These are phyloP conservation scores for Muscicapa adusta DNA, from an alignment of 2,113 vertebrate species.

Conservation along the genomic window DNA sequence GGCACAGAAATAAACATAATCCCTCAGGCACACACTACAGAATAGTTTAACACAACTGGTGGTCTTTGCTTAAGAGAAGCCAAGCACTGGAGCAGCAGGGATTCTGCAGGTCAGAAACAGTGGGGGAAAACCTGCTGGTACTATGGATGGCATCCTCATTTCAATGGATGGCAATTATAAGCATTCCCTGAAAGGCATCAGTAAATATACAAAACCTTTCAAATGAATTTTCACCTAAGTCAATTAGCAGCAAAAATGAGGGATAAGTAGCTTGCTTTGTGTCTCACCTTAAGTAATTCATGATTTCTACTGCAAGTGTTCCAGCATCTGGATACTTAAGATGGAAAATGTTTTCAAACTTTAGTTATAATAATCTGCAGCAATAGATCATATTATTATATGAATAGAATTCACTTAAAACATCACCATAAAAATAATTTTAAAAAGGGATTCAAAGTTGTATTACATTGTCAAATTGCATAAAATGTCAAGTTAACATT, in stretches of 20 bases:
- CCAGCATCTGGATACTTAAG: not conserved
- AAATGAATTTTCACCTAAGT: not conserved
- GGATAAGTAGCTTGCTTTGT: not conserved
- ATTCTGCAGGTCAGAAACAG: slow-evolving; percentile 35
- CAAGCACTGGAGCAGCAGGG: not conserved
- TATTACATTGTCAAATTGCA: not conserved
- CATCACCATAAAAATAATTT: not conserved
- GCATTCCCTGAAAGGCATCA: not conserved
- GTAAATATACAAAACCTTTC: not conserved
- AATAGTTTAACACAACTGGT: slow-evolving; percentile 15
- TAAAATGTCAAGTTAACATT: not conserved
- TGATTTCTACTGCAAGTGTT: not conserved
- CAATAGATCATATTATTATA: not conserved
- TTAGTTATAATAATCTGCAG: not conserved
- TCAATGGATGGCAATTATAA: not conserved
- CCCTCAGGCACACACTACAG: not conserved
- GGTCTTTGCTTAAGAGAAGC: not conserved
- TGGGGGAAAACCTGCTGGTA: not conserved
- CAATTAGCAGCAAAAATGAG: not conserved
- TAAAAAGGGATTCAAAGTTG: not conserved
- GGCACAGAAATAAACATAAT: not conserved
- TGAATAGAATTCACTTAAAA: not conserved
- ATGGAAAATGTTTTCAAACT: not conserved
- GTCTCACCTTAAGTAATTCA: not conserved
- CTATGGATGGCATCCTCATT: not conserved